These are phyloP conservation scores for Sebastes hubbsi DNA, from an alignment of 2,797 vertebrate genomes.

Conservation along the genomic window DNA sequence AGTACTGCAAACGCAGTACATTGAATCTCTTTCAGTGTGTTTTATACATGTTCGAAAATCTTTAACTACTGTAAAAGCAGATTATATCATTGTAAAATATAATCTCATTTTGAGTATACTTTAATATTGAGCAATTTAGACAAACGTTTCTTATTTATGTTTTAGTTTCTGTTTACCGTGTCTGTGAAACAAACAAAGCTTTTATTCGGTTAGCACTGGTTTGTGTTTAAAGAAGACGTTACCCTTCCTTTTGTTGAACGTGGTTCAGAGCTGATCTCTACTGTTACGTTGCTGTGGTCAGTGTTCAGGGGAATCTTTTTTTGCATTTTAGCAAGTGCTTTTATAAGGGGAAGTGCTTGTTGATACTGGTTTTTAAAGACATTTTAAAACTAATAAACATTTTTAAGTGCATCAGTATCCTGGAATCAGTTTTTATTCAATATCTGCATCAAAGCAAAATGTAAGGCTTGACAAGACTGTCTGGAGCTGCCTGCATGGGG, in stretches of 20 bases:
- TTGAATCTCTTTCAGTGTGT: constrained; percentile 87
- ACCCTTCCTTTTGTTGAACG: constrained; percentile 84
- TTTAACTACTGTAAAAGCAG: constrained; percentile 84
- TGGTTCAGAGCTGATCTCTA: constrained; percentile 85
- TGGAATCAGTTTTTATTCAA: constrained; percentile 31
- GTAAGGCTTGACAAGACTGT: background rate
- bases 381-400: constrained; percentile 93
- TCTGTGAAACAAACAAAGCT: constrained; percentile 78
- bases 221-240: constrained; percentile 87
- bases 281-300: constrained; percentile 82
- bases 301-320: constrained; percentile 89
- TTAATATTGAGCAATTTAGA: constrained; percentile 80
- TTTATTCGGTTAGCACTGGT: constrained; percentile 84
- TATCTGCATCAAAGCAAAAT: background rate
- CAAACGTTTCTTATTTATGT: constrained; percentile 82
- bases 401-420: constrained; percentile 79
- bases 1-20: background rate
- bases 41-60: constrained; percentile 90
- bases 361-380: constrained; percentile 91
- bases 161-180: constrained; percentile 83
- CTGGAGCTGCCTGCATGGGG: background rate
- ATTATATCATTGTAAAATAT: constrained; percentile 84
- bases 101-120: constrained; percentile 82
- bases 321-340: constrained; percentile 90
- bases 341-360: constrained; percentile 95